A percentile compares a stretch with the other conserved stretches of the same genome.
These are phyloP conservation scores for Punctoribates punctum DNA, from an alignment of 2,888 invertebrate species.

Conservation along the genomic window DNA sequence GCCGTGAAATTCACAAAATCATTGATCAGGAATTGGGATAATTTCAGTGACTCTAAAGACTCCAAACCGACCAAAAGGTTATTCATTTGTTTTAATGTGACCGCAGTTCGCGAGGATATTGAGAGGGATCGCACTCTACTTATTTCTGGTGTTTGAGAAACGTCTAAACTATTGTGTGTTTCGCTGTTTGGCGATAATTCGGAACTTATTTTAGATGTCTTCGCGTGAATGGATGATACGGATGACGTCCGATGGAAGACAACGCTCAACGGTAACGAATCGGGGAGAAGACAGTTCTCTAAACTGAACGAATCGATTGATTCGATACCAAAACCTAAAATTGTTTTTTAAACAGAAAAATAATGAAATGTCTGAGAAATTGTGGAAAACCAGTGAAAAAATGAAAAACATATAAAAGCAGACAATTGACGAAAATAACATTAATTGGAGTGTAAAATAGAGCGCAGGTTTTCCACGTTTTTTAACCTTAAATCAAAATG, in stretches of 20 bases:
- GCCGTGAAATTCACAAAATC: conserved; percentile 22
- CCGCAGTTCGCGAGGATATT: neutral
- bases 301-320: conserved; percentile 42
- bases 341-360: neutral
- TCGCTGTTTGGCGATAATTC: neutral
- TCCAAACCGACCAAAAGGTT: conserved; percentile 31
- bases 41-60: conserved; percentile 36
- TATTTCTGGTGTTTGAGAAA: conserved; percentile 6
- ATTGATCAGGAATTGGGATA: conserved; percentile 39
- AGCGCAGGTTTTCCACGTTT: neutral
- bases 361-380: neutral
- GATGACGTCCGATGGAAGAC: conserved; percentile 43
- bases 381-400: conserved; percentile 14
- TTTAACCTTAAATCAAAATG: neutral
- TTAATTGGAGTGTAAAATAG: conserved; percentile 6
- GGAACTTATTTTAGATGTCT: neutral
- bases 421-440: neutral
- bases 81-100: conserved; percentile 35
- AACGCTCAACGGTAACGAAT: conserved; percentile 41
- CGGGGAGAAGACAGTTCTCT: conserved; percentile 42
- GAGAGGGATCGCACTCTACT: conserved; percentile 32
- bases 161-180: neutral
- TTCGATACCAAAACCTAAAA: conserved; percentile 44
- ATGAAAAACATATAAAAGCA: neutral
- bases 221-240: conserved; percentile 25